Conservation (phyloP, 1,140 invertebrate genomes). For the Sipha flava region DNA sequence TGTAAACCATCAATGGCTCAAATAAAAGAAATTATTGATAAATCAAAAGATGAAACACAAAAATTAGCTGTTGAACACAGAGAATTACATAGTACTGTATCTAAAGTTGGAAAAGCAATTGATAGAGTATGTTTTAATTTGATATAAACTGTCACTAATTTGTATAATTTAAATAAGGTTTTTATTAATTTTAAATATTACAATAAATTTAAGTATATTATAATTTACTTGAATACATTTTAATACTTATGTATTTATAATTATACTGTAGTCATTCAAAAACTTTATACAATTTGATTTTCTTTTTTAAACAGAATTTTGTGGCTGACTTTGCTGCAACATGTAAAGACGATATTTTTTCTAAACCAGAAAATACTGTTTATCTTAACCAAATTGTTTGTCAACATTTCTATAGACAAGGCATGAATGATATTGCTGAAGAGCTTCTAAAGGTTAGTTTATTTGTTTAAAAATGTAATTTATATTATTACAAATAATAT, state of each 20-base stretch:
- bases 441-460: conserved; percentile 56
- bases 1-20: conserved; percentile 37
- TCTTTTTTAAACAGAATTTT: conserved; percentile 63
- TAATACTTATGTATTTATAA: too few species aligned
- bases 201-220: too few species aligned
- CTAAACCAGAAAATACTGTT: conserved; percentile 64
- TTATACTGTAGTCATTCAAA: too few species aligned
- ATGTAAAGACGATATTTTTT: conserved; percentile 76
- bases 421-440: conserved; percentile 81
- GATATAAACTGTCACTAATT: neutral
- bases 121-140: conserved; percentile 56
- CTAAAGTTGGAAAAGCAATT: conserved; percentile 92
- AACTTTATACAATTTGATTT: too few species aligned
- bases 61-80: conserved; percentile 69
- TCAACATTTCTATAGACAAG: conserved; percentile 91
- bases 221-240: too few species aligned
- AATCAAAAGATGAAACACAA: conserved; percentile 41
- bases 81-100: conserved; percentile 79
- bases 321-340: conserved; percentile 83
- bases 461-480: neutral
- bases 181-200: too few species aligned
- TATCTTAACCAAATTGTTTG: conserved; percentile 91
- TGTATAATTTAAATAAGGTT: too few species aligned
- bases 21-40: neutral
- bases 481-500: too few species aligned